Percentiles rank a stretch among this genome's conserved stretches.
phyloP scores from a whole-genome alignment of 2,797 vertebrate species.

The Loris lydekkerianus region DNA sequence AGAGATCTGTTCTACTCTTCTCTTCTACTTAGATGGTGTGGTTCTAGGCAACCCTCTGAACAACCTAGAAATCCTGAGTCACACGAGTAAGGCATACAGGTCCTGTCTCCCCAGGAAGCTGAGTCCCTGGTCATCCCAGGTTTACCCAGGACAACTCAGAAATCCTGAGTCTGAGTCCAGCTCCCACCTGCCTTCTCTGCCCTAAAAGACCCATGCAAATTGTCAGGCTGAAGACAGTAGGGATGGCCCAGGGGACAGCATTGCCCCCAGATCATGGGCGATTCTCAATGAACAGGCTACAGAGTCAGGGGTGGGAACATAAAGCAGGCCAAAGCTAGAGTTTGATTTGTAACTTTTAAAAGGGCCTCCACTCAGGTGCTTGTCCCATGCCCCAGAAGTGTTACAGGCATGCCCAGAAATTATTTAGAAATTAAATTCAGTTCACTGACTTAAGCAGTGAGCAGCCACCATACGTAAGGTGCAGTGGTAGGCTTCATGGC shows the following conservation, averaged over 20 bases:
- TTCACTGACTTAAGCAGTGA: background rate
- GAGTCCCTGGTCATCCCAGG: background rate
- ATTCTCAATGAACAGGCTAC: background rate
- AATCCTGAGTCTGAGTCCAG: background rate
- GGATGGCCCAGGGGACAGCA: background rate
- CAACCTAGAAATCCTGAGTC: background rate
- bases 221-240: background rate
- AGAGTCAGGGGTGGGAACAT: background rate
- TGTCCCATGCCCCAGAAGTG: background rate
- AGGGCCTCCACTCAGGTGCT: background rate
- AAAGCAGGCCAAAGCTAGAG: background rate
- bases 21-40: background rate
- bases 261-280: background rate
- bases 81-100: background rate
- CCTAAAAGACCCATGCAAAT: background rate
- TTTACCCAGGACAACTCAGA: background rate
- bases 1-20: slow-evolving; percentile 13
- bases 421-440: slow-evolving; percentile 37
- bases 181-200: background rate
- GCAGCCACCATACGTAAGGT: background rate
- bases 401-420: background rate
- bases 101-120: background rate
- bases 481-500: background rate
- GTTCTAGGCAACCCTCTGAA: background rate
- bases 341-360: background rate